Conservation (phyloP, 2,888 invertebrate species). For the Monopis laevigella region DNA sequence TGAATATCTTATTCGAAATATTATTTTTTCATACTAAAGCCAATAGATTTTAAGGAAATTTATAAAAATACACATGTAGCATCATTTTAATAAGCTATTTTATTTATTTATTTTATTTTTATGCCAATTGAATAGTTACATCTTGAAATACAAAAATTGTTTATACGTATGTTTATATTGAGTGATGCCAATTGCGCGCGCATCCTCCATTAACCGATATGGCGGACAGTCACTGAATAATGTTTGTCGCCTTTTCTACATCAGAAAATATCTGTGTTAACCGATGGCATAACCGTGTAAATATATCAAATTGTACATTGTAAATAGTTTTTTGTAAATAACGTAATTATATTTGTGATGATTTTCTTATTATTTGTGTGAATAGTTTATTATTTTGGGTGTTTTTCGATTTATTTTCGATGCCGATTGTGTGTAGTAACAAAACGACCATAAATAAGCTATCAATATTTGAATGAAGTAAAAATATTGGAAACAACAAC, state of each 20-base stretch:
- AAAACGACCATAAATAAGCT: too few relatives aligned
- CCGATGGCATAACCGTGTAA: constrained; percentile 74
- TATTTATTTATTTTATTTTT: too few relatives aligned
- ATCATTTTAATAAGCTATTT: too few relatives aligned
- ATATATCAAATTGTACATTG: constrained; percentile 75
- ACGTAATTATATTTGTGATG: constrained; percentile 75
- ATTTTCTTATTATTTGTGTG: constrained; percentile 70
- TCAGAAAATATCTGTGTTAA: constrained; percentile 71
- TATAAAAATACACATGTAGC: too few relatives aligned
- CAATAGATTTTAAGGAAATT: too few relatives aligned
- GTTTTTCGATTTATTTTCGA: constrained; percentile 69
- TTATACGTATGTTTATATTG: constrained; percentile 49
- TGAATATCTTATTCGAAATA: too few relatives aligned
- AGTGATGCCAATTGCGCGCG: constrained; percentile 63
- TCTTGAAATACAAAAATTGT: too few relatives aligned
- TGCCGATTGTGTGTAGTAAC: constrained; percentile 71
- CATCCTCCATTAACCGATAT: constrained; percentile 64
- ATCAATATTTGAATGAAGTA: too few relatives aligned
- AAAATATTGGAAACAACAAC: too few relatives aligned
- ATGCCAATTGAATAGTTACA: too few relatives aligned
- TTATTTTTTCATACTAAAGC: too few relatives aligned
- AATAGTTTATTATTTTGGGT: constrained; percentile 69
- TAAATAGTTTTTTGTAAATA: constrained; percentile 79
- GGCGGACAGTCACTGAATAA: constrained; percentile 63
- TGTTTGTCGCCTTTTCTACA: constrained; percentile 63